Base-by-base conservation (phyloP, 2,888 invertebrate species). In the Lithodes maja region DNA sequence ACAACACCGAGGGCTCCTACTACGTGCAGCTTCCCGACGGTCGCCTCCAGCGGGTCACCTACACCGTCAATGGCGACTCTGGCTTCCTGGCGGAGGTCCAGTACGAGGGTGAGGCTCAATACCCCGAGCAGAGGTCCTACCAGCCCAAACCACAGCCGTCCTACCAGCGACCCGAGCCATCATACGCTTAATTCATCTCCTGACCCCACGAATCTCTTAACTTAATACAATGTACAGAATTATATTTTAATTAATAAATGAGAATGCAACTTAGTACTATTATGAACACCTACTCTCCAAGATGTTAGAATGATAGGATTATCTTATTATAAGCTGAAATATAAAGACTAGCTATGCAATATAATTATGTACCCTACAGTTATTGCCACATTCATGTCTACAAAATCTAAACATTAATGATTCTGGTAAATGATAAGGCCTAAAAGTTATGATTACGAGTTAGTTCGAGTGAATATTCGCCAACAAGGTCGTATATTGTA, bases 21-120 rank as follows among this genome's bases (percentile, higher is more conserved):
- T 86, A 85, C 77, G 89, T 89, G 9, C 85, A 54, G 78, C 86
- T 89, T 33, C 89, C 89, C 33, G 89, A 89, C 79, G 89, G 89
- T 33, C 89, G 89, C 69, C 83, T 85, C 49, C 89, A 89, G 74
- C 74, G 53, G 68, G 90, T 90, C 2, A 85, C 55, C 49, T 90
- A 90, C 68, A 54, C 17, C 82, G 90, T 87, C 52, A 85, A 88
- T 78, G 85, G 84, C 78, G 82, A 87, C 85, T 84, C 87, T 54
- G 92, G 92, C 33, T 92, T 79, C 88, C 74, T 89, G 55, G 92
- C 92, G 52, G 88, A 92, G 61, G 92, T 92, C 3, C 83, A 53
- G 52, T 92, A 91, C 81, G 87, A 92, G 55, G 92, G 92, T 7
- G 92, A 92, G 69, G 89, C 92, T 5, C 89, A 89, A 71, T 91